These are phyloP conservation scores for Theonella swinhoei DNA, from an alignment of 37 sponge, comb jelly and placozoan species.

Conservation along the genomic window DNA sequence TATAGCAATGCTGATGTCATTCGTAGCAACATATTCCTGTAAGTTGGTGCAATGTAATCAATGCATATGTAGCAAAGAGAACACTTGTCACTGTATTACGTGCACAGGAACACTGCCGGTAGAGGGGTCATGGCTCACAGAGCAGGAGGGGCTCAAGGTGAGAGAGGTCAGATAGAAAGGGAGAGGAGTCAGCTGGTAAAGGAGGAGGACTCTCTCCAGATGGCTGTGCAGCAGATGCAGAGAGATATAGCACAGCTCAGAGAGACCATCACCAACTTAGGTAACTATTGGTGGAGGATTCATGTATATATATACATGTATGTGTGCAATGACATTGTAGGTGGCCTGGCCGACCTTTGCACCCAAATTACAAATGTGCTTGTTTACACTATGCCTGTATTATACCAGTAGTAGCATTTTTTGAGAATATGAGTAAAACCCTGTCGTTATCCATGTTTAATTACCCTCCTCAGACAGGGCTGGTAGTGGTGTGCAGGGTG, in stretches of 20 bases:
- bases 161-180: background rate
- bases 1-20: background rate
- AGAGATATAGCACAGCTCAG: constrained; percentile 28
- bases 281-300: too few species aligned
- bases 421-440: too few species aligned
- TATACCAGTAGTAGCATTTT: too few species aligned
- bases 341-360: too few species aligned
- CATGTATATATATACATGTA: too few species aligned
- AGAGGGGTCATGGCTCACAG: background rate
- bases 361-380: too few species aligned
- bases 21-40: constrained; percentile 32
- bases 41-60: constrained; percentile 5
- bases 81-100: background rate
- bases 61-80: background rate
- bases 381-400: too few species aligned
- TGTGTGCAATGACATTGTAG: too few species aligned
- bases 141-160: background rate
- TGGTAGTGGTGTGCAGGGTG: background rate
- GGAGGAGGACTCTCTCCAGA: constrained; percentile 35
- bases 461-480: background rate
- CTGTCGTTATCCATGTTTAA: background rate
- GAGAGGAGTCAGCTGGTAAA: background rate
- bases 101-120: constrained; percentile 4
- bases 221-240: constrained; percentile 37
- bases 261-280: constrained; percentile 14